phyloP scores from a whole-genome alignment of 2,113 vertebrate genomes.

The Mystacornis crossleyi region DNA sequence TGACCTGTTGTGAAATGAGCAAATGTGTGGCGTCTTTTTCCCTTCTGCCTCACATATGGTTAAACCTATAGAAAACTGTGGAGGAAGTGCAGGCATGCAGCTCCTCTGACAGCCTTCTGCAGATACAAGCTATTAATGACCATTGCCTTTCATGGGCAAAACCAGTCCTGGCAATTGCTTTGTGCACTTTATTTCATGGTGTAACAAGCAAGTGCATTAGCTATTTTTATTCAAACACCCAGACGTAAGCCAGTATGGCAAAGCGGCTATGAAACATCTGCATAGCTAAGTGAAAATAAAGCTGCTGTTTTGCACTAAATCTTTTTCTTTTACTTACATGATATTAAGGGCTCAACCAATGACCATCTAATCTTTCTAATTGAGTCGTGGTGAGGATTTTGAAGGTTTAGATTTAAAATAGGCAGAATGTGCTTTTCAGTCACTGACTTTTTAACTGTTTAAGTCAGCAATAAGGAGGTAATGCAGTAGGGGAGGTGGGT shows the following conservation, averaged over 20 bases:
- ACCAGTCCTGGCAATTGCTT: slow-evolving; percentile 6
- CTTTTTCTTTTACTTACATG: neutral
- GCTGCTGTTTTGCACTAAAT: neutral
- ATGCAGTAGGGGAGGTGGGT: neutral
- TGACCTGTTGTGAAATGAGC: neutral
- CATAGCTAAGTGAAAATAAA: slow-evolving; percentile 5
- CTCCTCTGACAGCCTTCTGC: slow-evolving; percentile 12
- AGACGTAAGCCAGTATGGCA: neutral
- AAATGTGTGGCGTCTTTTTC: neutral
- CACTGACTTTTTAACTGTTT: slow-evolving; percentile 1
- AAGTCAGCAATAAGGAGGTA: neutral
- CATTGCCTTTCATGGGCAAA: slow-evolving; percentile 38
- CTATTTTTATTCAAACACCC: slow-evolving; percentile 29
- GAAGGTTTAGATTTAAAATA: neutral
- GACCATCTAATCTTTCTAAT: neutral
- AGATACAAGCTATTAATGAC: slow-evolving; percentile 26
- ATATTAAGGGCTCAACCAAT: neutral
- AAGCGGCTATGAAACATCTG: slow-evolving; percentile 9
- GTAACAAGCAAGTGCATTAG: neutral
- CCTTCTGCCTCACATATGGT: neutral
- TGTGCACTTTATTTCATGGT: slow-evolving; percentile 28
- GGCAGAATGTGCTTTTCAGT: slow-evolving; percentile 9
- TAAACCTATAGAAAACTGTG: neutral
- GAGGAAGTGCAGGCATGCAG: neutral
- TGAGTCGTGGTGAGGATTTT: neutral